Percentiles rank a stretch among this genome's conserved stretches.
phyloP scores from a whole-genome alignment of 2,797 vertebrate genomes.

The Rhynchonycteris naso region DNA sequence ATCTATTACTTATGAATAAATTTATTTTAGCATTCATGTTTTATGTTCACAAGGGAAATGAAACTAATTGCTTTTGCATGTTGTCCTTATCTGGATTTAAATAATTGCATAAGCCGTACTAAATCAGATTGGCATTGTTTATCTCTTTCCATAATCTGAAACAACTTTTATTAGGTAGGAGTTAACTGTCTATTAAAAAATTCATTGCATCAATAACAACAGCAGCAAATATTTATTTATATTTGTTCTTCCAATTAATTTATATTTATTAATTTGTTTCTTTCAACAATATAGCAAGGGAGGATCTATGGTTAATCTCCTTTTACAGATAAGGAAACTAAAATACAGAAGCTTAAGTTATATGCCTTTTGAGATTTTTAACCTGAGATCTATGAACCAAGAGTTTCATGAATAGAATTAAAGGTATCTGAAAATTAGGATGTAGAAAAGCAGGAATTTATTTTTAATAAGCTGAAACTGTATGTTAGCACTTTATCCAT shows the following conservation, averaged over 20 bases:
- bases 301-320: not conserved
- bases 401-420: not conserved
- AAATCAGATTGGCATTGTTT: not conserved
- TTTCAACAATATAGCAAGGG: not conserved
- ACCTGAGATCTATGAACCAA: not conserved
- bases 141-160: slow-evolving; percentile 13
- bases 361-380: not conserved
- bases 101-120: not conserved
- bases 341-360: not conserved
- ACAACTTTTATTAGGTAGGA: not conserved
- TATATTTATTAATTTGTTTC: not conserved
- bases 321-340: not conserved
- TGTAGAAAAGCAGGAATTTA: not conserved
- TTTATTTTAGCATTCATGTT: slow-evolving; percentile 14
- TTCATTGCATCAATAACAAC: not conserved
- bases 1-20: not conserved
- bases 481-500: not conserved
- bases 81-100: not conserved
- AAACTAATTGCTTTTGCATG: not conserved
- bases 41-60: not conserved
- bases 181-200: not conserved
- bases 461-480: not conserved
- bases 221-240: not conserved
- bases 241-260: not conserved
- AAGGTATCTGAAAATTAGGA: not conserved